Base-by-base conservation (phyloP, 92 coral and sea anemone genomes). In the Actinernus sp. region DNA sequence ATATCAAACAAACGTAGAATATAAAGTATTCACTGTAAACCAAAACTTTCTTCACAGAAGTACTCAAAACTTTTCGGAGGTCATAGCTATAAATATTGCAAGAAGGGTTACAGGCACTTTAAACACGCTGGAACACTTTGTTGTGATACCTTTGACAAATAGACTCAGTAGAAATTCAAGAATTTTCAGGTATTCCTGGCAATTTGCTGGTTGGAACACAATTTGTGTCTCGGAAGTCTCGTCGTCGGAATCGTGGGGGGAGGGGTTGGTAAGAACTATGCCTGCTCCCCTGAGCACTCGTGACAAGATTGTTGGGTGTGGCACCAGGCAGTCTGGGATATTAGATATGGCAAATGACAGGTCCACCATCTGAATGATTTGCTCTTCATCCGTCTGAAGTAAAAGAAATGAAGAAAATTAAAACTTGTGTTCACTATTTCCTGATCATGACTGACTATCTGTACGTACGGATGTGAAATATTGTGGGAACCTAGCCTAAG, bases 201-300 rank as follows among this genome's bases (percentile, higher is more conserved):
- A 84, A 55, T 81, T 90, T 27, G 62, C 73, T 57, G 96, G 96
- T 41, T 87, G 86, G 55, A 90, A 90, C 13, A 90, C 92, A 9
- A 90, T 71, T 61, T 90, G 96, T 19, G 70, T 74, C 28, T 90
- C 92, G 11, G 73, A 63, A 14, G 53, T 32, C 20, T 90, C 96
- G 46, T 90, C 96, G 33, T 80, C 92, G 5, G 88, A 81, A 21
- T 76, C 92, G 12, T 71, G 74, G 19, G 77, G 70, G 2, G 81
- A 73, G 1, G 88, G 56, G 3, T 88, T 65, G 4, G 83, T 81
- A 18, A 85, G 3, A 9, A 61, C 56, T 30, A 90, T 90, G 6
- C 84, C 92, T 25, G 81, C 96, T 14, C 92, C 96, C 63, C 92
- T 76, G 41, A 90, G 83, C 29, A 86, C 29, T 17, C 78, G 48